Base-by-base conservation (phyloP, 2,113 vertebrate genomes). In the Lota lota region DNA sequence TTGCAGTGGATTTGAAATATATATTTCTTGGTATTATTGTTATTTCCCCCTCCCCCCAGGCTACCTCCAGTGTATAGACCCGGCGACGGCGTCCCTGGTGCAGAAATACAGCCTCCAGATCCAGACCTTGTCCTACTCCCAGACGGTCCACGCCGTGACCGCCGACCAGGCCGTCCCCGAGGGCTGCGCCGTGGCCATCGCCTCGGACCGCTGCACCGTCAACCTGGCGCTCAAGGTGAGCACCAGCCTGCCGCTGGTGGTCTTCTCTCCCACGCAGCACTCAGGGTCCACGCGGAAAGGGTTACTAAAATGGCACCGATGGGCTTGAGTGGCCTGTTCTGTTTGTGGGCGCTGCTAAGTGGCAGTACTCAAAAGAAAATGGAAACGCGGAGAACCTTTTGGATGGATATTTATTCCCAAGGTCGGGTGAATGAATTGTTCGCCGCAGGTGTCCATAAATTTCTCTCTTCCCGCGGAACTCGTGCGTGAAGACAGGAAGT, bases 161-260 rank as follows among this genome's bases (percentile, higher is more conserved):
- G 85, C 76, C 21, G 81, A 77, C 63, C 56, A 89, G 85, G 61
- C 84, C 50, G 67, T 90, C 50, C 95, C 95, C 10, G 85, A 85
- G 51, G 95, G 95, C 73, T 96, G 94, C 0, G 95, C 95, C 0
- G 92, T 97, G 66, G 95, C 93, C n/a, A 92, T 96, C 54, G 94
- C 93, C 6, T 95, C 94, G 1, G 94, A 97, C 85, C 90, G 92
- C 74, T 95, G 95, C 72, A 94, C 94, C 0, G 92, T 96, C 70
- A 93, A 95, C 87, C 93, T 97, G 65, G 85, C 94, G 87, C 94
- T 97, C 66, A 95, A 94, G 92, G 94, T 94, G 77, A 88, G 3
- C 14, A 22, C 1, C 58, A 16, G 28, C 76, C 61, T 63, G 70
- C 54, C 33, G 22, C 18, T 3, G 66, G 63, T 28, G 57, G 21